These are phyloP conservation scores for Ataeniobius toweri DNA, from an alignment of 2,797 vertebrate species.

Conservation along the genomic window DNA sequence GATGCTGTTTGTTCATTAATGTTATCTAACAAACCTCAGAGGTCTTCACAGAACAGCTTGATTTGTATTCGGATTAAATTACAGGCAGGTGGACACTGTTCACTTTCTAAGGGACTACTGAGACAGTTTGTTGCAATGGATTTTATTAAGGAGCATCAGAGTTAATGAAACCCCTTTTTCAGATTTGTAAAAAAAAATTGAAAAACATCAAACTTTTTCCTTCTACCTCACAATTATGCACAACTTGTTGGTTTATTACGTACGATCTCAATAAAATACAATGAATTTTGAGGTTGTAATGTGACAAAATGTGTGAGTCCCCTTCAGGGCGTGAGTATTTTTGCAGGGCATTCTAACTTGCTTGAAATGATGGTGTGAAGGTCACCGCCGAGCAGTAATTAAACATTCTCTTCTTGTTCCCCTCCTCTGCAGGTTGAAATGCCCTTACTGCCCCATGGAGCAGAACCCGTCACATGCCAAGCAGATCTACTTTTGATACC, in stretches of 20 bases:
- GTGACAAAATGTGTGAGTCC: not conserved
- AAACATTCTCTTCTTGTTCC: conserved; percentile 9
- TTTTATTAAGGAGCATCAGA: too few relatives aligned
- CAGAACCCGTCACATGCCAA: conserved; percentile 93
- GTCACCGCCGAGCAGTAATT: not conserved
- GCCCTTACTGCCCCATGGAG: conserved; percentile 94
- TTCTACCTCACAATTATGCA: not conserved
- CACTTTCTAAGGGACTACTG: not conserved
- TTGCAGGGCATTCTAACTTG: not conserved
- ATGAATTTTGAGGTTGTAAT: not conserved
- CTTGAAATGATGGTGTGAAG: not conserved
- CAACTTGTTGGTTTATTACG: not conserved
- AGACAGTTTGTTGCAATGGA: too few relatives aligned
- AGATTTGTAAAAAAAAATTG: too few relatives aligned
- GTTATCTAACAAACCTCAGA: not conserved
- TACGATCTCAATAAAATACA: not conserved
- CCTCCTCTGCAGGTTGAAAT: conserved; percentile 85
- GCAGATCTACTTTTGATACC: conserved; percentile 90
- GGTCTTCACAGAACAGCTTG: not conserved
- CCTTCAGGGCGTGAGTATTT: not conserved
- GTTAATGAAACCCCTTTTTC: too few relatives aligned
- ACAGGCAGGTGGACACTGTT: not conserved
- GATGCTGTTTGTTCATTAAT: not conserved
- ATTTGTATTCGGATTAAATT: not conserved
- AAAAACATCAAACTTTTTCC: not conserved